phyloP scores from a whole-genome alignment of 2,113 vertebrate species.

The Python bivittatus region DNA sequence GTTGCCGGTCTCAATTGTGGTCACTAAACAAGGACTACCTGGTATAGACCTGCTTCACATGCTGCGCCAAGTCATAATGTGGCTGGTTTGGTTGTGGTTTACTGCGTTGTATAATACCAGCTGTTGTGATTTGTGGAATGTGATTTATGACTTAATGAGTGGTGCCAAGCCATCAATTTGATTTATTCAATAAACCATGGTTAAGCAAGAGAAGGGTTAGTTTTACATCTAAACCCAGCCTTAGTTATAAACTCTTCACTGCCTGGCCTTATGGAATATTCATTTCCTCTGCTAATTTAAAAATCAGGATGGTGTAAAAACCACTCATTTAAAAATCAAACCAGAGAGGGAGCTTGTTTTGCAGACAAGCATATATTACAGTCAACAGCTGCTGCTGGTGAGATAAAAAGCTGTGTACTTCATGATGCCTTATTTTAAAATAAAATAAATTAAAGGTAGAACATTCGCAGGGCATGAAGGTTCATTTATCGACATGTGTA shows the following conservation, averaged over 20 bases:
- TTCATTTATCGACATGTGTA: not conserved
- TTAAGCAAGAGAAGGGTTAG: not conserved
- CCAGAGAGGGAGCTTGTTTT: not conserved
- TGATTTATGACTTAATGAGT: not conserved
- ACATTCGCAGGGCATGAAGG: not conserved
- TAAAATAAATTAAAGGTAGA: not conserved
- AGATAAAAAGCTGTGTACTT: not conserved
- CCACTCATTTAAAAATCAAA: slow-evolving; percentile 2
- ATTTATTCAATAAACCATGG: not conserved
- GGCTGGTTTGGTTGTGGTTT: not conserved
- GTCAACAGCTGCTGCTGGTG: not conserved
- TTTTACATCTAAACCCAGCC: not conserved
- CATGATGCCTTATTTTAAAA: not conserved
- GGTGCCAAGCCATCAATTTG: not conserved
- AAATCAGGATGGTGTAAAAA: not conserved
- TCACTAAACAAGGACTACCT: not conserved
- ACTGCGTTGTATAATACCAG: not conserved
- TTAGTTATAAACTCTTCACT: not conserved
- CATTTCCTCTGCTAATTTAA: not conserved
- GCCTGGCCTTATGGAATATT: not conserved
- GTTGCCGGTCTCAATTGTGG: not conserved
- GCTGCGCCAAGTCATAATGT: not conserved
- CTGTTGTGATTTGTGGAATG: not conserved
- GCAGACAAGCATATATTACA: not conserved
- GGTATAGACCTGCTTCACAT: not conserved